These are phyloP conservation scores for Temnothorax unifasciatus DNA, from an alignment of 2,888 invertebrate species.

Conservation along the genomic window DNA sequence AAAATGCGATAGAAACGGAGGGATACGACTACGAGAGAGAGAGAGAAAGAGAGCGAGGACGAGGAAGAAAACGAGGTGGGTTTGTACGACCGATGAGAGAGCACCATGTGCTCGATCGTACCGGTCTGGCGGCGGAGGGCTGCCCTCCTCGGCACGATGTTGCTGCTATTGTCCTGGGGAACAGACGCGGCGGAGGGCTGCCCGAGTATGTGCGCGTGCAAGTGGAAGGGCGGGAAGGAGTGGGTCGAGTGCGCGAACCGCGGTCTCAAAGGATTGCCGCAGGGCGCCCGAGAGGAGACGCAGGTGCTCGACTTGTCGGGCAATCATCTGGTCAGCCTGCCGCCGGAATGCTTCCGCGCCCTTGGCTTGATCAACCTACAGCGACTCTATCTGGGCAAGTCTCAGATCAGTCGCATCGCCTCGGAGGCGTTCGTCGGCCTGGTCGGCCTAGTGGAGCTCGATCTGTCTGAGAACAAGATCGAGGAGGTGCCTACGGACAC, in stretches of 20 bases:
- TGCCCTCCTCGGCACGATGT: slow-evolving; percentile 71
- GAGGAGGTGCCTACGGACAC: slow-evolving; percentile 93
- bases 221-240: slow-evolving; percentile 97
- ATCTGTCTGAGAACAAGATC: slow-evolving; percentile 93
- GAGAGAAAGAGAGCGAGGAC: slow-evolving; percentile 13
- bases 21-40: not conserved
- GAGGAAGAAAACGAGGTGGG: slow-evolving; percentile 23
- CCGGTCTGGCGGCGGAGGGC: slow-evolving; percentile 78
- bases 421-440: slow-evolving; percentile 94
- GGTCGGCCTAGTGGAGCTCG: slow-evolving; percentile 95
- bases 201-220: slow-evolving; percentile 94
- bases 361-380: slow-evolving; percentile 94
- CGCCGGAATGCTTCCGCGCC: slow-evolving; percentile 92
- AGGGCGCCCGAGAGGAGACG: slow-evolving; percentile 93
- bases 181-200: slow-evolving; percentile 87
- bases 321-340: slow-evolving; percentile 93
- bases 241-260: slow-evolving; percentile 95
- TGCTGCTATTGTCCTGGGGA: slow-evolving; percentile 65
- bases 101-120: slow-evolving; percentile 74
- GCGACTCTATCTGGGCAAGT: slow-evolving; percentile 93
- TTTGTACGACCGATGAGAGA: slow-evolving; percentile 40
- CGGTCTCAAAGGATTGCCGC: slow-evolving; percentile 92
- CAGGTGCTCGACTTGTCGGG: slow-evolving; percentile 95
- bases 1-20: slow-evolving; percentile 53
- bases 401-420: slow-evolving; percentile 92